phyloP scores from a whole-genome alignment of 2,888 invertebrate genomes.

The Drosophila limbata region DNA sequence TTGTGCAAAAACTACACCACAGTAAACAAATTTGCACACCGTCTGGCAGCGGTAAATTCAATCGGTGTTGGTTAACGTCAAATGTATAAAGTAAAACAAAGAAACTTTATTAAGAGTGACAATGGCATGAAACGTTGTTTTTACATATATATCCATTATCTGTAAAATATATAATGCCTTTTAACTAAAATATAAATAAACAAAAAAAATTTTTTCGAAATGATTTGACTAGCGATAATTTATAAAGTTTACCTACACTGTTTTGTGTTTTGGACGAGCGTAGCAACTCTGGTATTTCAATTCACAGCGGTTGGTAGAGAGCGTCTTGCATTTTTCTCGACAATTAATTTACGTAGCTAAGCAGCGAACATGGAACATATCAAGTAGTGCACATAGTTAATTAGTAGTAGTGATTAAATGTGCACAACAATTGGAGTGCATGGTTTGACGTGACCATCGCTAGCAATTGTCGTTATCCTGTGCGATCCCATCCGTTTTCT shows the following conservation, averaged over 20 bases:
- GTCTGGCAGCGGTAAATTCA: conserved; percentile 56
- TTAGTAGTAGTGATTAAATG: conserved; percentile 11
- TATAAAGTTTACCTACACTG: conserved; percentile 39
- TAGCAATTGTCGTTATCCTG: conserved; percentile 33
- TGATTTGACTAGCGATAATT: neutral
- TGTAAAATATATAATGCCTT: neutral
- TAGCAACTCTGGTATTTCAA: conserved; percentile 60
- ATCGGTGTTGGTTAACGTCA: conserved; percentile 38
- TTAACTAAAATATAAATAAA: neutral
- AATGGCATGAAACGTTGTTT: neutral
- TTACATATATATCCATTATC: neutral
- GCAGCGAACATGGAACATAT: conserved; percentile 27
- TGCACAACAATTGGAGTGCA: conserved; percentile 17
- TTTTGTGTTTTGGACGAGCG: conserved; percentile 12
- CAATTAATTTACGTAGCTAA: conserved; percentile 28
- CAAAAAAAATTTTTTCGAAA: neutral
- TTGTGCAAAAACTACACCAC: conserved; percentile 44
- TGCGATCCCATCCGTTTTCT: conserved; percentile 20
- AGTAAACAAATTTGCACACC: conserved; percentile 46
- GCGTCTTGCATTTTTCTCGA: conserved; percentile 47
- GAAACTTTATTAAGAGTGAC: neutral
- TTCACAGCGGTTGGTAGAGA: conserved; percentile 60
- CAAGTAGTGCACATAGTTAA: conserved; percentile 3
- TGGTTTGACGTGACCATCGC: conserved; percentile 15
- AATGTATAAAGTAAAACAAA: neutral